phyloP scores from a whole-genome alignment of 2,113 vertebrate species.

The Eurypyga helias region DNA sequence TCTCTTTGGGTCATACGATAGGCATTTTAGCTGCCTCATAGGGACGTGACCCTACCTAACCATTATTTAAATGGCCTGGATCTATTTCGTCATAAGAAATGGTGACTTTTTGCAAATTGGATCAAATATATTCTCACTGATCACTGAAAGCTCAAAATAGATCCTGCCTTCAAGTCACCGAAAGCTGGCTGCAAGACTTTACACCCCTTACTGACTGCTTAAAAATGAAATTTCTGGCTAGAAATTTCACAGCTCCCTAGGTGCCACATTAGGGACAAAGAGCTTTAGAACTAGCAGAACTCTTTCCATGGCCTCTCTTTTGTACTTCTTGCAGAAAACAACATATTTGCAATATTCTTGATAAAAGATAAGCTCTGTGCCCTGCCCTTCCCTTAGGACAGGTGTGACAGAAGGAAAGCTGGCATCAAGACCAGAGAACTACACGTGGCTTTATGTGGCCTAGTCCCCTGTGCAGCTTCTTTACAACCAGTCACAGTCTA shows the following conservation, averaged over 20 bases:
- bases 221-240: not conserved
- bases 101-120: not conserved
- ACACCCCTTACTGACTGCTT: not conserved
- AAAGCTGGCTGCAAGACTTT: not conserved
- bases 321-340: not conserved
- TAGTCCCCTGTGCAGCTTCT: not conserved
- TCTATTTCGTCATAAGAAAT: not conserved
- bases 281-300: not conserved
- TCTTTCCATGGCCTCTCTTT: not conserved
- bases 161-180: not conserved
- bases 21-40: not conserved
- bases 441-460: not conserved
- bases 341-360: not conserved
- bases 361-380: not conserved
- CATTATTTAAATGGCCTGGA: not conserved
- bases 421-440: not conserved
- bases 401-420: not conserved
- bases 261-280: not conserved
- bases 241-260: not conserved
- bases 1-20: not conserved
- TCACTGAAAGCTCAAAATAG: not conserved
- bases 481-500: not conserved
- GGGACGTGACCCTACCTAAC: not conserved
- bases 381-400: not conserved
- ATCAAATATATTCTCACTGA: not conserved